A percentile compares a stretch with the other conserved stretches of the same genome.
phyloP scores from a whole-genome alignment of 1,140 invertebrate species.

The Triops longicaudatus region DNA sequence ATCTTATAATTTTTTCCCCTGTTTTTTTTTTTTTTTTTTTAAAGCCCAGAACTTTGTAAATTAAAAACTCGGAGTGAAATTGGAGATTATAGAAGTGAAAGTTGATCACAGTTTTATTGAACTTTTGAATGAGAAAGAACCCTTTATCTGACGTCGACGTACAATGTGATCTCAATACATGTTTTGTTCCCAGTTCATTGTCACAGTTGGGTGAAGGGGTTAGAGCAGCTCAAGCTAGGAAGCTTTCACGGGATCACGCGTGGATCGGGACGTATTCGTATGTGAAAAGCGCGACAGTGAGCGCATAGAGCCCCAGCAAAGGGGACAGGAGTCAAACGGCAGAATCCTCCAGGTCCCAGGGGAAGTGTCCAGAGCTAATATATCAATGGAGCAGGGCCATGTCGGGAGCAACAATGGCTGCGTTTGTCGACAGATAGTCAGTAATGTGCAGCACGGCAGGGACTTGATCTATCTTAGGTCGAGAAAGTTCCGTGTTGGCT shows the following conservation, averaged over 20 bases:
- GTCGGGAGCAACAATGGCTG: background rate
- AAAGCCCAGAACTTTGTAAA: no score
- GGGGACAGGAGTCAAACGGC: background rate
- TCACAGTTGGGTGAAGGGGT: background rate
- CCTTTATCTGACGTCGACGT: background rate
- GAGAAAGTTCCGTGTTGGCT: background rate
- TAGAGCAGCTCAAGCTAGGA: no score
- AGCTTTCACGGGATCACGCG: background rate
- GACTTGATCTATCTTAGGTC: background rate
- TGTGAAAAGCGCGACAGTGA: background rate
- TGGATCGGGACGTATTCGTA: background rate
- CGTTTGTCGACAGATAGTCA: background rate
- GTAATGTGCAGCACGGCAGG: no score
- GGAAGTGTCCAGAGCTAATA: conserved; percentile 1
- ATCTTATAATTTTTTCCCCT: no score
- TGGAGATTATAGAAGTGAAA: no score
- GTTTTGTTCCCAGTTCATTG: background rate
- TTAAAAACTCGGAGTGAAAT: no score
- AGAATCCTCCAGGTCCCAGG: background rate
- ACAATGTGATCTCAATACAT: conserved; percentile 10
- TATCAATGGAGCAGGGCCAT: background rate
- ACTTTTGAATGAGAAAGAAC: background rate
- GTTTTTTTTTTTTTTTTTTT: no score
- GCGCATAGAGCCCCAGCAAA: background rate
- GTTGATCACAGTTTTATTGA: background rate